Percentiles rank a stretch among this genome's conserved stretches.
phyloP scores from a whole-genome alignment of 2,888 invertebrate species.

The Coelogynopora nodosa region DNA sequence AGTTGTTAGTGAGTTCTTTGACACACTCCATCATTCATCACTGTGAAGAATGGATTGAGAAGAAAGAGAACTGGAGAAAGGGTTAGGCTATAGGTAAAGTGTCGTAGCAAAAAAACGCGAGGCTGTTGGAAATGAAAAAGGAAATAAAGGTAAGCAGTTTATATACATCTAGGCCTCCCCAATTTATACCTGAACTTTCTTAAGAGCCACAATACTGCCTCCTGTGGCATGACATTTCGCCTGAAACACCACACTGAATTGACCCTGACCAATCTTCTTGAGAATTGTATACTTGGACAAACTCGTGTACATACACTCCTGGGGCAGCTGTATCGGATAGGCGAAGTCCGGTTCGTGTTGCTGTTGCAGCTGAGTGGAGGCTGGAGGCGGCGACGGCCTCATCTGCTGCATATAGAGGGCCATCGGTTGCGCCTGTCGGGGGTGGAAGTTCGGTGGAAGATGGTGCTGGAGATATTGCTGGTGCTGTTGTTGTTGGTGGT shows the following conservation, averaged over 20 bases:
- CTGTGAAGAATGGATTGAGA: no score
- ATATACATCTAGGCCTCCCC: no score
- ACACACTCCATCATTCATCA: slow-evolving; percentile 10
- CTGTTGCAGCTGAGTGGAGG: slow-evolving; percentile 24
- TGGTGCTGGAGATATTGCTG: neutral
- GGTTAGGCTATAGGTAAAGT: no score
- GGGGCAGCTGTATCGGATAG: slow-evolving; percentile 36
- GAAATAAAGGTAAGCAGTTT: no score
- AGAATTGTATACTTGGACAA: slow-evolving; percentile 65
- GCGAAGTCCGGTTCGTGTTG: slow-evolving; percentile 27
- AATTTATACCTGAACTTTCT: slow-evolving; percentile 63
- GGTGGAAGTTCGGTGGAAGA: neutral
- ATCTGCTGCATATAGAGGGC: neutral
- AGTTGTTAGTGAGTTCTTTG: neutral
- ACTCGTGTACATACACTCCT: slow-evolving; percentile 42
- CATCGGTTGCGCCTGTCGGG: neutral
- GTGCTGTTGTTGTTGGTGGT: neutral
- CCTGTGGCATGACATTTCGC: slow-evolving; percentile 61
- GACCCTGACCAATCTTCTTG: slow-evolving; percentile 67
- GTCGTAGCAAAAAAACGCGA: no score
- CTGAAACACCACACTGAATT: slow-evolving; percentile 67
- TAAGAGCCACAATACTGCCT: slow-evolving; percentile 64
- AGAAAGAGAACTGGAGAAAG: no score
- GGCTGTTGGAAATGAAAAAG: no score
- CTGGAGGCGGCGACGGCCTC: neutral